phyloP scores from a whole-genome alignment of 2,797 vertebrate species.

The Discoglossus pictus region DNA sequence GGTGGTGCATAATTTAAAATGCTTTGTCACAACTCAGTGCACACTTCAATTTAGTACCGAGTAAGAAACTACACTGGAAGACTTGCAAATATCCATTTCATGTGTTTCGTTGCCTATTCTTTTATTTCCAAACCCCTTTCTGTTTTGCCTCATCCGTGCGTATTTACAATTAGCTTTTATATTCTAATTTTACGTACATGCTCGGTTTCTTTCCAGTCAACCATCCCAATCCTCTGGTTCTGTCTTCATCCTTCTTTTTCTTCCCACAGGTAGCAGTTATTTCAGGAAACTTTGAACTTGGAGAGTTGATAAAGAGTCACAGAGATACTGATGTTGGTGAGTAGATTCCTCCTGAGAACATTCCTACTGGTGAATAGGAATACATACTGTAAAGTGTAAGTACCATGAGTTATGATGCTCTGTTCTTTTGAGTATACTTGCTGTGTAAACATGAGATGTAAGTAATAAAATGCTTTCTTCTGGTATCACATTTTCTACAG shows the following conservation, averaged over 20 bases:
- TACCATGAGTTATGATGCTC: too few relatives aligned
- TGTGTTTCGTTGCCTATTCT: conserved; percentile 1
- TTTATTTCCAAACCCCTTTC: conserved; percentile 2
- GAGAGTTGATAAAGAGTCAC: conserved; percentile 90
- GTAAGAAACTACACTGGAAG: background rate
- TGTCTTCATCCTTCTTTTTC: background rate
- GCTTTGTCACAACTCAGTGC: conserved; percentile 27
- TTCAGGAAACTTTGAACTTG: conserved; percentile 90
- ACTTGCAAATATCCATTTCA: conserved; percentile 5
- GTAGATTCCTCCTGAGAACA: conserved; percentile 48
- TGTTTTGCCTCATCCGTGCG: background rate
- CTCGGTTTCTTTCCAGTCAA: background rate
- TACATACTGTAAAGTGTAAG: too few relatives aligned
- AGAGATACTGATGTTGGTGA: conserved; percentile 85
- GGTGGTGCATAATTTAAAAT: conserved; percentile 32
- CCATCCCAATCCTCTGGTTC: background rate
- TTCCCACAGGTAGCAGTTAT: conserved; percentile 84
- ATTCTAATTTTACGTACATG: too few relatives aligned
- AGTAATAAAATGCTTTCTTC: too few relatives aligned
- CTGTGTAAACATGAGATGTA: too few relatives aligned
- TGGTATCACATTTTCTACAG: too few relatives aligned
- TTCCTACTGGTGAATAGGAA: too few relatives aligned
- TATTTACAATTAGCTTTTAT: too few relatives aligned
- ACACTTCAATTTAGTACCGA: conserved; percentile 2
- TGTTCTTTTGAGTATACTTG: too few relatives aligned